Conservation (phyloP, 1,140 invertebrate genomes). For the Oncopeltus fasciatus region DNA sequence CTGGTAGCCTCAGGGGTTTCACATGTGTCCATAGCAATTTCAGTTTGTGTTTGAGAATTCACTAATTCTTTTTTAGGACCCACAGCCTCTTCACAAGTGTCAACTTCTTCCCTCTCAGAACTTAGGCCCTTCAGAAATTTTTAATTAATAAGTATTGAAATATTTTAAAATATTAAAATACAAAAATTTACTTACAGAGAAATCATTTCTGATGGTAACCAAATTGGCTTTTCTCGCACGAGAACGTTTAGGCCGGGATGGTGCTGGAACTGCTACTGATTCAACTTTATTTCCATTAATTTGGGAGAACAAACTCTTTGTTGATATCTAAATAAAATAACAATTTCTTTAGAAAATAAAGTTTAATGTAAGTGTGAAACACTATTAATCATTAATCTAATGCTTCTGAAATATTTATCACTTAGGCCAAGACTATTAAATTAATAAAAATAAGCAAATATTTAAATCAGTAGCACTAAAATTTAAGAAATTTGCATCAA, state of each 20-base stretch:
- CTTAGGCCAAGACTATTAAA: too few species aligned
- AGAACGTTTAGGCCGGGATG: neutral
- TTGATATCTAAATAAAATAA: too few species aligned
- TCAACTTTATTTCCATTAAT: constrained; percentile 40
- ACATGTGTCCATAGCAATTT: constrained; percentile 25
- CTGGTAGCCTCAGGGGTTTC: constrained; percentile 15
- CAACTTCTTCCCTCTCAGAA: neutral
- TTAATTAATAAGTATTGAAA: neutral
- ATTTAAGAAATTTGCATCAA: too few species aligned
- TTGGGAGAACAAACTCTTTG: constrained; percentile 46
- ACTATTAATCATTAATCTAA: too few species aligned
- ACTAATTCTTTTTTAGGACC: neutral
- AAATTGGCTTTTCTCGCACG: neutral
- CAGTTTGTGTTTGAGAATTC: constrained; percentile 30
- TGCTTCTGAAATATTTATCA: too few species aligned
- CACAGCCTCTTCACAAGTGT: neutral
- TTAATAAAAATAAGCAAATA: too few species aligned
- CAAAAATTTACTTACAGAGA: neutral
- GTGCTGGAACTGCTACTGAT: constrained; percentile 32
- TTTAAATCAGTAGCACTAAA: too few species aligned
- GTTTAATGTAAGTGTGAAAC: too few species aligned
- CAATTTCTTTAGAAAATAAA: too few species aligned
- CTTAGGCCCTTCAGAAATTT: neutral
- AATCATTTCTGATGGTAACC: neutral
- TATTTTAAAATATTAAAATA: too few species aligned